A percentile compares a stretch with the other conserved stretches of the same genome.
These are phyloP conservation scores for Poecile montanus DNA, from an alignment of 2,797 vertebrate species.

Conservation along the genomic window DNA sequence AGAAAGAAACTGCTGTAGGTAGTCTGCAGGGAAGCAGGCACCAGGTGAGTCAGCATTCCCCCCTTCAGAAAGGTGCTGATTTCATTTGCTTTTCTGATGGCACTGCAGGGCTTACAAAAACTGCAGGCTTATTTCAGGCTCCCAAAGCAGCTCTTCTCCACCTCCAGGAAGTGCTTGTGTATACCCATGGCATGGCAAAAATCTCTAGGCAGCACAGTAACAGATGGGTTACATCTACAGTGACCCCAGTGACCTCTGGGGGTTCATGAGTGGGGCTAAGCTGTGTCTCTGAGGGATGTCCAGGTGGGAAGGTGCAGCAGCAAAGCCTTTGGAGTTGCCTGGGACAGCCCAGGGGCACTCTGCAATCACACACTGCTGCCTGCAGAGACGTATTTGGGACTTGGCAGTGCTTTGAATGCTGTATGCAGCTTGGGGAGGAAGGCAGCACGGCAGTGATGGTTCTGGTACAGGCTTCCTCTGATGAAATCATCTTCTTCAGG, in stretches of 20 bases:
- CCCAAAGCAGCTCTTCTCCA: not conserved
- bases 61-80: not conserved
- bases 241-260: fast-evolving
- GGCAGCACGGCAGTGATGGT: not conserved
- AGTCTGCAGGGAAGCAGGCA: not conserved
- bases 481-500: not conserved
- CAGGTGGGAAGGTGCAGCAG: not conserved
- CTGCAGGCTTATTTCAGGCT: not conserved
- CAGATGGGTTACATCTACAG: not conserved
- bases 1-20: not conserved
- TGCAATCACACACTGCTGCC: not conserved
- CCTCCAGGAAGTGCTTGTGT: not conserved
- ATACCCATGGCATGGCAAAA: not conserved
- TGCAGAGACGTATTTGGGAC: not conserved
- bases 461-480: not conserved
- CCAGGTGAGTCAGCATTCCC: constrained; percentile 2
- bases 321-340: not conserved
- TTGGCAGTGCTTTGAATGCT: not conserved
- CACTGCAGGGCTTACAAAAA: not conserved
- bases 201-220: not conserved
- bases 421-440: not conserved
- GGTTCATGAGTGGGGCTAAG: not conserved
- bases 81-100: constrained; percentile 29
- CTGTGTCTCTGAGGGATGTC: not conserved
- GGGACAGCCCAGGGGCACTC: not conserved